Evolutionary conservation across 2,888 invertebrate species (phyloP).

Genomic region (Pterostichus niger): DNA sequence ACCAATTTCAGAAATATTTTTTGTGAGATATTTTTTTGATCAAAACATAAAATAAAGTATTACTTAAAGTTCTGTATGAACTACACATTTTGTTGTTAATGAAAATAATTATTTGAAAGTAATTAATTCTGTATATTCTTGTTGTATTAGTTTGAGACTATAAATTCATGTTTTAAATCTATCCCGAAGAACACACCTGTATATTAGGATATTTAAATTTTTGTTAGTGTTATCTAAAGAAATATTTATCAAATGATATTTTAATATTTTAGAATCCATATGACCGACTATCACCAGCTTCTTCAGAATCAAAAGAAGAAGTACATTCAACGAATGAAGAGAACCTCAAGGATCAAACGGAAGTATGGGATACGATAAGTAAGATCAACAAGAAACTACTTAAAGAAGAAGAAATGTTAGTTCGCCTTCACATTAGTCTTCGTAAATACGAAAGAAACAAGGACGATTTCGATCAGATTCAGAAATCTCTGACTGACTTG

Average conservation of each 20-base stretch:
- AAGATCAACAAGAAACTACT: constrained; percentile 87
- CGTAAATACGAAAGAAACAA: constrained; percentile 76
- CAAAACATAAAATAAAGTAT: too few species aligned
- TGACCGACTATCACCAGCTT: constrained; percentile 75
- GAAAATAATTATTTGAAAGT: too few species aligned
- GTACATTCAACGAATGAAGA: constrained; percentile 79
- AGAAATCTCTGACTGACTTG: constrained; percentile 73
- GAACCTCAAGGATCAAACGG: constrained; percentile 82
- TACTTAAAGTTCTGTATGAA: too few species aligned
- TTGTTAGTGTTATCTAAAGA: constrained; percentile 32
- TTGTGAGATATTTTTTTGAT: too few species aligned
- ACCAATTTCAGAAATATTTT: too few species aligned
- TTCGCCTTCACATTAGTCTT: constrained; percentile 81
- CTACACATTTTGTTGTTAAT: too few species aligned
- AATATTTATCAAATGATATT: neutral
- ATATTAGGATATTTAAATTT: too few species aligned
- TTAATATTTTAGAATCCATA: constrained; percentile 71
- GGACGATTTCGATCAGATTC: constrained; percentile 72
- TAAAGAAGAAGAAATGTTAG: constrained; percentile 86
- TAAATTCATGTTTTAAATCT: too few species aligned
- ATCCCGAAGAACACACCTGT: too few species aligned
- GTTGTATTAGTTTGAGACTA: too few species aligned
- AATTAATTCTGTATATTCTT: too few species aligned
- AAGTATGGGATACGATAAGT: constrained; percentile 86
- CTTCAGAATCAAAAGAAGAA: constrained; percentile 74